A percentile compares a stretch with the other conserved stretches of the same genome.
phyloP scores from a whole-genome alignment of 2,888 invertebrate species.

The Morinoia aosen region DNA sequence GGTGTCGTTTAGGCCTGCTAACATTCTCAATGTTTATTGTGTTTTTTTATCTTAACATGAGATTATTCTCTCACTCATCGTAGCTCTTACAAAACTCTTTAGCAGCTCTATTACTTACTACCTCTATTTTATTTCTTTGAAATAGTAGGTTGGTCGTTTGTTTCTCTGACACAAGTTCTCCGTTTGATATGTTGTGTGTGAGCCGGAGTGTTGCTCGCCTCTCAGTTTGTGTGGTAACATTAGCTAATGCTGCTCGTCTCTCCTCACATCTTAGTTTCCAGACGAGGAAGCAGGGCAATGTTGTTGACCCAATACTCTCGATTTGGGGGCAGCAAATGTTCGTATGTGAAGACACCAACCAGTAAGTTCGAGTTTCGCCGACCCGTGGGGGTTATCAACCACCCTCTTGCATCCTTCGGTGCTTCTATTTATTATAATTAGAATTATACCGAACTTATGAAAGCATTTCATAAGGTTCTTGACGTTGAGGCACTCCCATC shows the following conservation, averaged over 20 bases:
- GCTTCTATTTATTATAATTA: slow-evolving; percentile 21
- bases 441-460: slow-evolving; percentile 13
- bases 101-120: neutral
- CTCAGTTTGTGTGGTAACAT: neutral
- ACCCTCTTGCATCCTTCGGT: neutral
- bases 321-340: slow-evolving; percentile 95
- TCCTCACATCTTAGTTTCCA: slow-evolving; percentile 74
- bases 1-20: neutral
- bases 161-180: neutral
- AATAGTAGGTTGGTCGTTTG: neutral
- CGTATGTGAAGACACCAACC: slow-evolving; percentile 96
- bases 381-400: neutral
- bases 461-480: slow-evolving; percentile 5
- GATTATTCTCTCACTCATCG: neutral
- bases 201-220: neutral
- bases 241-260: slow-evolving; percentile 18
- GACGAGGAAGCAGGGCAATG: slow-evolving; percentile 85
- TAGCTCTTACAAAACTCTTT: neutral
- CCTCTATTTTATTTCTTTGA: neutral
- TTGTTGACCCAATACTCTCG: slow-evolving; percentile 98
- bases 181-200: neutral
- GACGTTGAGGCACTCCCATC: slow-evolving; percentile 1
- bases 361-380: slow-evolving; percentile 80
- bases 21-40: neutral
- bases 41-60: neutral